Base-by-base conservation (phyloP, 2,888 invertebrate species). In the Esperia sulphurella region DNA sequence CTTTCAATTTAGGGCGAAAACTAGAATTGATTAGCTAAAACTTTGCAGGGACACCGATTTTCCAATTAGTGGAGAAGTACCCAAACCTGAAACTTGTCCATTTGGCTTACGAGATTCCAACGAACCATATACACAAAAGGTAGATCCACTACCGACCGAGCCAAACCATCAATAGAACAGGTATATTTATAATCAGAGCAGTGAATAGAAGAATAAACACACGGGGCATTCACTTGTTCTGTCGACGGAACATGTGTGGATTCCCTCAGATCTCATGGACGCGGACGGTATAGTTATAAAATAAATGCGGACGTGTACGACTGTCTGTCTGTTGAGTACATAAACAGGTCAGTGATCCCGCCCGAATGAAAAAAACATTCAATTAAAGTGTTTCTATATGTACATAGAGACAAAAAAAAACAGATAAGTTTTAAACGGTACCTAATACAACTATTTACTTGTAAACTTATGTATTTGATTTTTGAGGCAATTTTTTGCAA, bases 281-380 rank as follows among this genome's bases (percentile, higher is more conserved):
- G 21, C n/a, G n/a, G n/a, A n/a, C n/a, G 63, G 63, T 65, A 68
- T 67, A 70, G 72, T 74, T 70, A 74, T 72, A 74, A 79, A 80
- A 79, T 79, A 79, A 84, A 84, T 70, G 69, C 82, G 83, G 80
- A 77, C 78, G 78, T 74, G 78, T 81, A 76, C 78, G 76, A 58
- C 54, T 63, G 69, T 83, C 75, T 64, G 71, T 83, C 75, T 64
- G 71, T 76, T 72, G 71, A 68, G 70, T 72, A 76, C 76, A 76
- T 83, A 74, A 79, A 80, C 68, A 79, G 85, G 79, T 80, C 80
- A 77, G 54, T 76, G 83, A 71, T 69, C 75, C 68, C 65, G 59
- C 59, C 61, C 63, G 5, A 2, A 14, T 29, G 58, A 65, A 68
- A 67, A 71, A 71, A 73, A 64, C 8, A 37, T 35, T 3, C n/a